Percentiles rank a stretch among this genome's conserved stretches.
phyloP scores from a whole-genome alignment of 2,888 invertebrate species.

The Ophion obscuratus region DNA sequence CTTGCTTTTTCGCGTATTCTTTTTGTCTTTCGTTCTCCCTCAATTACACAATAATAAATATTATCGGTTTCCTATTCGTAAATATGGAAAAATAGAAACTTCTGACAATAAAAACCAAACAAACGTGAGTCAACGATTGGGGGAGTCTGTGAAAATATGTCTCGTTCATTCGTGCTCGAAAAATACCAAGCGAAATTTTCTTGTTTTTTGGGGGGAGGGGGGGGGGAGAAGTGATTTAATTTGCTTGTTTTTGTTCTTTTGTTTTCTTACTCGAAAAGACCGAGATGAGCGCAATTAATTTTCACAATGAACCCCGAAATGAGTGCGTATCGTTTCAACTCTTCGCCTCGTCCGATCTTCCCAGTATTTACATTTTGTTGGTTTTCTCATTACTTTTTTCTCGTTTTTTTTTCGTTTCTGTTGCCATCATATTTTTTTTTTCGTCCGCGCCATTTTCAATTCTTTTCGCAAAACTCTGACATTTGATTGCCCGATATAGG shows the following conservation, averaged over 20 bases:
- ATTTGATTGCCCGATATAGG: conserved; percentile 78
- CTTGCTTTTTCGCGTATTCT: conserved; percentile 40
- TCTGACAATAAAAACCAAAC: conserved; percentile 84
- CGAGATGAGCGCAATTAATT: conserved; percentile 32
- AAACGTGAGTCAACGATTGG: conserved; percentile 79
- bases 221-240: neutral
- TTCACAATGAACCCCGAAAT: conserved; percentile 62
- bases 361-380: conserved; percentile 28
- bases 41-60: conserved; percentile 79
- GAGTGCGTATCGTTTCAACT: conserved; percentile 62
- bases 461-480: conserved; percentile 74
- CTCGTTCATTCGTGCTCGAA: conserved; percentile 45
- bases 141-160: conserved; percentile 53
- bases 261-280: conserved; percentile 14
- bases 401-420: too few relatives aligned
- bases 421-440: conserved; percentile 37
- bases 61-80: conserved; percentile 78
- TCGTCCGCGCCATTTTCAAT: conserved; percentile 56
- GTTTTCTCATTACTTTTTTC: conserved; percentile 27
- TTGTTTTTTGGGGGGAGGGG: neutral
- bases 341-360: conserved; percentile 44
- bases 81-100: conserved; percentile 84
- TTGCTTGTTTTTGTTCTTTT: conserved; percentile 25
- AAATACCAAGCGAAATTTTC: conserved; percentile 41
- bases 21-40: conserved; percentile 21